A percentile compares a stretch with the other conserved stretches of the same genome.
These are phyloP conservation scores for Falco naumanni DNA, from an alignment of 2,797 vertebrate species.

Conservation along the genomic window DNA sequence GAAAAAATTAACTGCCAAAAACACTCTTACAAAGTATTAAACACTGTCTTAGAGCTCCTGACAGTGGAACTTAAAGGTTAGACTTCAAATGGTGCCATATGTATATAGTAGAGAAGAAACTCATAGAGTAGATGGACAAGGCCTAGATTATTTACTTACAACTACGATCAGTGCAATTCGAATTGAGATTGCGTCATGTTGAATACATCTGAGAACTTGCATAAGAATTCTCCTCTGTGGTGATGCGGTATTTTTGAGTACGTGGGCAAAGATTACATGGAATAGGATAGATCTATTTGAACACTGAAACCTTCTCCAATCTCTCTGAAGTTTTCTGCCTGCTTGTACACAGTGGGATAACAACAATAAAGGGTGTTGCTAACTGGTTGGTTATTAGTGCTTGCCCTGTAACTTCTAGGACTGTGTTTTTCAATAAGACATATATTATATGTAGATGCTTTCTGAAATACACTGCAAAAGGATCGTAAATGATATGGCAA, in stretches of 20 bases:
- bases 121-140: background rate
- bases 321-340: background rate
- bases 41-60: background rate
- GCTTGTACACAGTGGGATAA: accelerated
- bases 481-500: background rate
- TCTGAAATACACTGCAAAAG: background rate
- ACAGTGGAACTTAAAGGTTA: background rate
- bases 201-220: background rate
- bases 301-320: background rate
- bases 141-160: background rate
- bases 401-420: background rate
- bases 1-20: background rate
- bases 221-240: background rate
- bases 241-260: background rate
- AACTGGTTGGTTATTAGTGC: background rate
- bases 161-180: background rate
- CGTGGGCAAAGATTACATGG: accelerated
- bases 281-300: background rate
- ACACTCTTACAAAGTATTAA: background rate
- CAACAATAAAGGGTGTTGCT: background rate
- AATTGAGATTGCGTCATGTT: background rate
- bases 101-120: background rate
- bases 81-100: background rate
- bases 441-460: background rate
- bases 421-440: background rate